These are phyloP conservation scores for Lanius collurio DNA, from an alignment of 2,113 vertebrate species.

Conservation along the genomic window DNA sequence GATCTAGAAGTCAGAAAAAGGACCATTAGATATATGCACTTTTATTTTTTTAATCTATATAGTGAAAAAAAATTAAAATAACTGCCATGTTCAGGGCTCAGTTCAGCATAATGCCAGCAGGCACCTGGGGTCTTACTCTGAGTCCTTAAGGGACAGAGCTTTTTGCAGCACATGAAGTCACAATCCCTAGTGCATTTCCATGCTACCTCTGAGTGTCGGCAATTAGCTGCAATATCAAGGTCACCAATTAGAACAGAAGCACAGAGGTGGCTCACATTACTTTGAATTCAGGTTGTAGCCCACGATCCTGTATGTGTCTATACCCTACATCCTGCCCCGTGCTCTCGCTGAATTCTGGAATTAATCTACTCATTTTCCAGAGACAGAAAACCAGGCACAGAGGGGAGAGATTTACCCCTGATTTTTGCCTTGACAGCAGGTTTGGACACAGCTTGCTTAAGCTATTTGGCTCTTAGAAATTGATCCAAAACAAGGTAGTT, in stretches of 20 bases:
- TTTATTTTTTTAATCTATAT: neutral
- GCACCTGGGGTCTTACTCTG: neutral
- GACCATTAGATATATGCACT: neutral
- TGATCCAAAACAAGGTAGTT: neutral
- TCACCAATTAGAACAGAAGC: neutral
- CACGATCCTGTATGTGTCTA: neutral
- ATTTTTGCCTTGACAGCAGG: neutral
- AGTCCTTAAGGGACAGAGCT: neutral
- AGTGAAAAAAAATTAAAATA: neutral
- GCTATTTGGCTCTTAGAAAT: neutral
- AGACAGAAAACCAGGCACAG: neutral
- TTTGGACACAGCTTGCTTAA: neutral
- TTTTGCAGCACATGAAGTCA: neutral
- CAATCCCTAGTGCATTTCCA: neutral
- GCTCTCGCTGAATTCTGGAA: neutral
- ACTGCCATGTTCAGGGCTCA: neutral
- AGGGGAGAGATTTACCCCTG: neutral
- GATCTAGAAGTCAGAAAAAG: neutral
- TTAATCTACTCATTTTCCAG: neutral
- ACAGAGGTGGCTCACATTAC: neutral
- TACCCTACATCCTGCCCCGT: neutral
- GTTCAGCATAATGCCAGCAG: neutral
- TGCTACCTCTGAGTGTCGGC: neutral
- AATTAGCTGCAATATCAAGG: neutral
- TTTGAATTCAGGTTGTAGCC: neutral